These are phyloP conservation scores for Drosophila bocqueti DNA, from an alignment of 1,140 invertebrate species.

Conservation along the genomic window DNA sequence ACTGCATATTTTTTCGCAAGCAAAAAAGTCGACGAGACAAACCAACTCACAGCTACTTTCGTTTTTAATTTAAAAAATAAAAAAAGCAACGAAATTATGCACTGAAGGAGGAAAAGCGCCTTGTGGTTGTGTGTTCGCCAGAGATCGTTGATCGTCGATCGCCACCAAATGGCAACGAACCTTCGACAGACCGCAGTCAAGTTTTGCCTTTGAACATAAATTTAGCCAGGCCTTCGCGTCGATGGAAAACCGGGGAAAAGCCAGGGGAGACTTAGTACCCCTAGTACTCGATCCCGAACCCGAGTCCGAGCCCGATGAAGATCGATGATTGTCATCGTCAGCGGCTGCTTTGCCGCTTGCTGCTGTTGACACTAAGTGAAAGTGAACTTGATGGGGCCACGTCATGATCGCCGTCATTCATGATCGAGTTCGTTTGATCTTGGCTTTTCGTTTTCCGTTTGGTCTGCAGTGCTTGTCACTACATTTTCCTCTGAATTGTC, in stretches of 20 bases:
- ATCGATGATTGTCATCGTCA: slow-evolving; percentile 84
- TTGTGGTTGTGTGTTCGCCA: slow-evolving; percentile 38
- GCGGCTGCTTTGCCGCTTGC: slow-evolving; percentile 37
- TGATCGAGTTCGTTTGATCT: slow-evolving; percentile 53
- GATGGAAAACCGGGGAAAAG: slow-evolving; percentile 14
- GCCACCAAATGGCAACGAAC: slow-evolving; percentile 78
- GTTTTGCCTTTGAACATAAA: slow-evolving; percentile 77
- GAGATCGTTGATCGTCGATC: slow-evolving; percentile 58
- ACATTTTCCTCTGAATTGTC: slow-evolving; percentile 25
- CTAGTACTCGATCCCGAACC: slow-evolving; percentile 18
- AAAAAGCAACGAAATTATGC: slow-evolving; percentile 35
- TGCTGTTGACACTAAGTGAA: slow-evolving; percentile 81
- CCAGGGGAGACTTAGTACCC: slow-evolving; percentile 7
- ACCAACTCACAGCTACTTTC: slow-evolving; percentile 70
- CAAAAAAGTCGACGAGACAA: slow-evolving; percentile 33
- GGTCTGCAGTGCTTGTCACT: slow-evolving; percentile 6
- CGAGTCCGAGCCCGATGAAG: slow-evolving; percentile 59
- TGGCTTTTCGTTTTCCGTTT: slow-evolving; percentile 31
- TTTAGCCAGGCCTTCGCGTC: slow-evolving; percentile 57
- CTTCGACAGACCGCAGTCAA: slow-evolving; percentile 76
- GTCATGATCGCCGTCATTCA: slow-evolving; percentile 45
- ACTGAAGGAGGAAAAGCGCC: slow-evolving; percentile 66
- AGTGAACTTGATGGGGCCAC: slow-evolving; percentile 80
- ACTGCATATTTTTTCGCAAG: slow-evolving; percentile 74
- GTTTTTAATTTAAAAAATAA: slow-evolving; percentile 76